phyloP scores from a whole-genome alignment of 2,888 invertebrate genomes.

The Plebejus melissa region DNA sequence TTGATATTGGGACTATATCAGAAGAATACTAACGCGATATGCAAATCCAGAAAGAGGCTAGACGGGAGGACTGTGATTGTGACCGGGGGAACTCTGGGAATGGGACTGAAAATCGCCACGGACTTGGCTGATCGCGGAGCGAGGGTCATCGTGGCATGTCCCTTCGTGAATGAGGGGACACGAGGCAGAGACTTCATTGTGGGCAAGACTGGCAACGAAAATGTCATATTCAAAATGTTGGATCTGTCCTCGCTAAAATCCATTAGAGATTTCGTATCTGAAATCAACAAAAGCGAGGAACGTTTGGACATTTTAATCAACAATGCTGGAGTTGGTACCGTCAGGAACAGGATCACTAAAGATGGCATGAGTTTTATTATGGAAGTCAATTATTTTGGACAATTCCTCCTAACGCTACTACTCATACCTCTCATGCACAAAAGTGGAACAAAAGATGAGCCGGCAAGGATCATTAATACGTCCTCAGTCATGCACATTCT shows the following conservation, averaged over 20 bases:
- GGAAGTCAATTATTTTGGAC: conserved; percentile 96
- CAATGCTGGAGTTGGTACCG: conserved; percentile 89
- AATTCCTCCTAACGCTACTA: conserved; percentile 93
- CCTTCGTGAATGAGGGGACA: conserved; percentile 59
- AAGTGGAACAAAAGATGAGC: conserved; percentile 69
- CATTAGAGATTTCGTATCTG: conserved; percentile 87
- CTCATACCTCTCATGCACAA: conserved; percentile 88
- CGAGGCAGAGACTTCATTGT: conserved; percentile 79
- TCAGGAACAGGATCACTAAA: conserved; percentile 80
- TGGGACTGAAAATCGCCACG: conserved; percentile 62
- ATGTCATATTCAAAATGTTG: conserved; percentile 84
- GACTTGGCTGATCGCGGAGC: conserved; percentile 66
- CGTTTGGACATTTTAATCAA: conserved; percentile 91
- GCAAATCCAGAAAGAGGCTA: conserved; percentile 60
- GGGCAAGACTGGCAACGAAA: conserved; percentile 82
- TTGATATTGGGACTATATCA: conserved; percentile 57
- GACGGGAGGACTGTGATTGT: conserved; percentile 62
- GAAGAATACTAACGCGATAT: conserved; percentile 63
- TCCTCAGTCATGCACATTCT: conserved; percentile 87
- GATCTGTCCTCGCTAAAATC: conserved; percentile 87
- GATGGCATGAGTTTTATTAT: conserved; percentile 93
- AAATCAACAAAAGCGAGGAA: conserved; percentile 84
- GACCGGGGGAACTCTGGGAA: conserved; percentile 66
- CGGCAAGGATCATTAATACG: conserved; percentile 87
- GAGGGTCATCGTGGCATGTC: conserved; percentile 64